Base-by-base conservation (phyloP, 2,113 vertebrate genomes). In the Macroglossus sobrinus region DNA sequence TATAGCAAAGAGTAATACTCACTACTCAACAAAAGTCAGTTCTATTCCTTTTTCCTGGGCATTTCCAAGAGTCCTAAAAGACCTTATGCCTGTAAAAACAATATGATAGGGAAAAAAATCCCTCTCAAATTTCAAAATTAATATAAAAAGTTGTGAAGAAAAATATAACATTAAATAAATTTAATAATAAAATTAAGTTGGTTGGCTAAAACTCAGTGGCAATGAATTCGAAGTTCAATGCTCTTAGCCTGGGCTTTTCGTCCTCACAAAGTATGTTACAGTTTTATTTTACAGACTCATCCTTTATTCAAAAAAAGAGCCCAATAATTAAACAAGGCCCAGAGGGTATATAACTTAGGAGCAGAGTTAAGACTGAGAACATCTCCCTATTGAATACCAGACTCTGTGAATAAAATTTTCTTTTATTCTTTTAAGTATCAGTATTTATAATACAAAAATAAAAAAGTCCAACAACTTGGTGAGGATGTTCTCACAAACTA, bases 401-500 rank as follows among this genome's bases (percentile, higher is more conserved):
- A 47, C 11, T 79, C 38, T 35, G 1, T 75, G 43, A 74, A 87
- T 64, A 72, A 82, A 97, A 66, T 18, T 79, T 43, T 81, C 21
- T 76, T 66, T 69, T 66, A 61, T 26, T 72, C 63, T 95, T 53
- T 69, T 78, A 38, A 88, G 55, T 64, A 57, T 35, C 18, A 74
- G 16, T 89, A 75, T 85, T 82, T 72, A 35, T 55, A 63, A 63
- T 15, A 1, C n/a, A 95, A 95, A 90, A 84, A 43, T 69, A n/a
- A 80, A 79, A 68, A 84, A 68, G 40, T 91, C 47, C 26, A 93
- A 88, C 91, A 84, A 30, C 57, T 21, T 88, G 33, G 30, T 72
- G 38, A 90, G 33, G 93, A 84, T 75, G 16, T 91, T 89, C 92
- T 53, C 35, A 90, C 33, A 81, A 86, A 86, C 45, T 93, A 90